A percentile compares a stretch with the other conserved stretches of the same genome.
Conservation (phyloP, 1,140 invertebrate genomes). For the Listronotus oregonensis region DNA sequence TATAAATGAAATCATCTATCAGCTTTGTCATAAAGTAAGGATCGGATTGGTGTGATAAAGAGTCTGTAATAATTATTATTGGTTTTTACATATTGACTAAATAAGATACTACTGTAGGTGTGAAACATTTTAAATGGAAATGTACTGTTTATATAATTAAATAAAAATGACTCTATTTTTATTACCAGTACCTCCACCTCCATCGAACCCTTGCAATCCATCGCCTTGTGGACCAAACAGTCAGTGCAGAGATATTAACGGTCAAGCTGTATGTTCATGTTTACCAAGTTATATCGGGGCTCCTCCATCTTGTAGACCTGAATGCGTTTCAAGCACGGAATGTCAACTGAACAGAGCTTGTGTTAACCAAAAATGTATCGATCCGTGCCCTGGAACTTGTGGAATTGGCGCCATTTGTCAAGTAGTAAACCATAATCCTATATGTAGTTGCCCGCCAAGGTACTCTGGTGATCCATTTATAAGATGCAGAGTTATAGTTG, state of each 20-base stretch:
- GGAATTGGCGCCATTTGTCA: slow-evolving; percentile 69
- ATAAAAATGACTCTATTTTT: no score
- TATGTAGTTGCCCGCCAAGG: slow-evolving; percentile 68
- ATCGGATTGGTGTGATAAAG: no score
- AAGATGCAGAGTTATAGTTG: slow-evolving; percentile 57
- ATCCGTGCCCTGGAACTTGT: slow-evolving; percentile 73
- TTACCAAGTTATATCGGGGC: slow-evolving; percentile 71
- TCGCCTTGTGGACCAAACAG: slow-evolving; percentile 80
- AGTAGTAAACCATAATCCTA: slow-evolving; percentile 70
- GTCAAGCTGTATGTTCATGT: slow-evolving; percentile 77
- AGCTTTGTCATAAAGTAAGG: no score
- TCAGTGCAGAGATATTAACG: slow-evolving; percentile 71
- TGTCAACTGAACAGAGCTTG: slow-evolving; percentile 68
- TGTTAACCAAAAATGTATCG: slow-evolving; percentile 67
- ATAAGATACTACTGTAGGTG: no score
- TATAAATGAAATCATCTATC: no score
- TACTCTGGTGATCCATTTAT: slow-evolving; percentile 72
- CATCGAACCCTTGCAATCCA: slow-evolving; percentile 68
- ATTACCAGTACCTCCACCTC: slow-evolving; percentile 33
- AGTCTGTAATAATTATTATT: no score
- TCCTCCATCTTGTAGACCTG: slow-evolving; percentile 72
- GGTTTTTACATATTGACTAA: no score
- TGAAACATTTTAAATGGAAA: no score
- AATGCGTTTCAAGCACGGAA: slow-evolving; percentile 70
- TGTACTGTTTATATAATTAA: no score